Percentiles rank a stretch among this genome's conserved stretches.
These are phyloP conservation scores for Hyperoplus lanceolatus DNA, from an alignment of 2,797 vertebrate genomes.

Conservation along the genomic window DNA sequence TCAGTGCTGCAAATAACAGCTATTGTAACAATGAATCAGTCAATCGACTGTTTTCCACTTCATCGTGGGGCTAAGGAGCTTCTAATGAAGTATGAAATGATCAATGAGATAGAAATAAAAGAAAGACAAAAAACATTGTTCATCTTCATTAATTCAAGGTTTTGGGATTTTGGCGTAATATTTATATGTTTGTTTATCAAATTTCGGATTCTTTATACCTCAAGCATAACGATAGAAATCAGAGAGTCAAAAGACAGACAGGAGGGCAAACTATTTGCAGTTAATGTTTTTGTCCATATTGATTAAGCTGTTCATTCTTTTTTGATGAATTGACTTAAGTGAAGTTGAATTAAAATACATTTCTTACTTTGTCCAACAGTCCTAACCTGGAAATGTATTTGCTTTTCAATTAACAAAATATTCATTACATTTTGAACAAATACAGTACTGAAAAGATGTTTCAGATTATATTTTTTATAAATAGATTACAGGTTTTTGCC, in stretches of 20 bases:
- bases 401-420: too few relatives aligned
- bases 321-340: background rate
- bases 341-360: too few relatives aligned
- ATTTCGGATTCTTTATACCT: background rate
- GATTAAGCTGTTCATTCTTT: background rate
- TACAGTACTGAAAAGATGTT: too few relatives aligned
- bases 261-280: background rate
- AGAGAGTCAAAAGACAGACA: background rate
- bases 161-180: background rate
- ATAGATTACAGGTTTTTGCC: too few relatives aligned
- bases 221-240: too few relatives aligned
- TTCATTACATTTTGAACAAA: too few relatives aligned
- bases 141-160: background rate
- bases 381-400: too few relatives aligned
- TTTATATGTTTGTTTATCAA: background rate
- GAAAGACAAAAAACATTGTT: background rate
- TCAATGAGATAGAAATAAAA: background rate
- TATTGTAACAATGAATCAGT: background rate
- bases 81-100: background rate
- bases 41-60: background rate
- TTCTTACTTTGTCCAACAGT: too few relatives aligned
- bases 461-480: too few relatives aligned
- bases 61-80: background rate
- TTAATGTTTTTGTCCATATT: background rate
- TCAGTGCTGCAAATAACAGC: background rate